Base-by-base conservation (phyloP, 2,797 vertebrate genomes). In the Rhinichthys osculus region DNA sequence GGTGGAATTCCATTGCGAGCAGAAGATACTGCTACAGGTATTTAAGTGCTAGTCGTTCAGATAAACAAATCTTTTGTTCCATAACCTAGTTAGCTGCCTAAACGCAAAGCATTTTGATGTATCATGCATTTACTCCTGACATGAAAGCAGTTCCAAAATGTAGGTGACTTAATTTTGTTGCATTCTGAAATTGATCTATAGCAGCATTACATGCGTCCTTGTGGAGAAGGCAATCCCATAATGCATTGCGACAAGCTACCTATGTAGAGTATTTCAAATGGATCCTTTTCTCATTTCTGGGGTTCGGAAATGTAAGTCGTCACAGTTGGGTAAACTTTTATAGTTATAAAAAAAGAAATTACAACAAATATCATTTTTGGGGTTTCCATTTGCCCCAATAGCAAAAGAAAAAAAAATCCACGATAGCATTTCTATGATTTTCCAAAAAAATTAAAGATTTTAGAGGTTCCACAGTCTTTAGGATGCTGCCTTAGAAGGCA, bases 1-100 rank as follows among this genome's bases (percentile, higher is more conserved):
- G 62, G 82, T 78, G 52, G n/a, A 82, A 71, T 57, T 44, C 52
- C 67, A 21, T 4, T 67, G 52, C n/a, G 62, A 85, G 44, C 27
- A 6, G 30, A 40, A 19, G 78, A 35, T 80, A 27, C 47, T 5
- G 16, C 21, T 19, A 40, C 33, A 38, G 74, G 52, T 78, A 59
- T 59, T 77, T 77, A 77, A 54, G 19, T 50, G 27, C 30, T 35
- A 11, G 44, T 33, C 9, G 44, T 33, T 77, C 6, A 38, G 19
- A 23, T 38, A 57, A 77, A 35, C 50, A 4, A 9, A 77, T n/a
- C 6, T 5, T 73, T 11, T 52, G 27, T 50, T 54, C 8, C 30
- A 23, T 54, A 54, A 47, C 7, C 27, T 73, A 19, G 44, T 21
- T 5, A 33, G 27, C 27, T 74, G 27, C 17, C 17, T 74, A 47